Evolutionary conservation across 2,113 vertebrate species (phyloP).

Genomic region (Deroptyus accipitrinus): DNA sequence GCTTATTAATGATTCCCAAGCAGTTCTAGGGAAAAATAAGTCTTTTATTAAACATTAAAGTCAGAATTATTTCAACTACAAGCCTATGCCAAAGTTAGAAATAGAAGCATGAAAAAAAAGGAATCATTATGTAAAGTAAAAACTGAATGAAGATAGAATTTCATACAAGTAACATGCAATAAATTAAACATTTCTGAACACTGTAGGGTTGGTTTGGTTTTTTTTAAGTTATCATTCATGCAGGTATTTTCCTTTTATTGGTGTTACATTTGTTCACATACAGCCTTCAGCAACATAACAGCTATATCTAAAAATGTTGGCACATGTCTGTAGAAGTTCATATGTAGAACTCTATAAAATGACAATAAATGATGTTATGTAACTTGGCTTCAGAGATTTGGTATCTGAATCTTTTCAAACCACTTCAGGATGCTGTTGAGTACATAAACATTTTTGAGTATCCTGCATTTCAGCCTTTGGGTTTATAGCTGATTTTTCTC

Average conservation of each 20-base stretch:
- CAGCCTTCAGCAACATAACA: background rate
- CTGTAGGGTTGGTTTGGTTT: background rate
- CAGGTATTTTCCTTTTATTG: background rate
- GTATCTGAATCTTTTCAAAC: background rate
- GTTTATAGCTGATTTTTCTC: background rate
- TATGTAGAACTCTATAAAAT: background rate
- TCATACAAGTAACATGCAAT: background rate
- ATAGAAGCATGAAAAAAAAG: background rate
- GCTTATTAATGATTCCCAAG: background rate
- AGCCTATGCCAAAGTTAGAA: background rate
- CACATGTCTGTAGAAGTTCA: background rate
- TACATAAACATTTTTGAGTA: background rate
- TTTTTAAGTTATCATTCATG: background rate
- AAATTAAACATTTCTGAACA: background rate
- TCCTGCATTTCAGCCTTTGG: background rate
- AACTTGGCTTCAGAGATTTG: background rate
- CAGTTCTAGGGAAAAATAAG: background rate
- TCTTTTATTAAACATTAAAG: constrained; percentile 23
- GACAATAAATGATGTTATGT: background rate
- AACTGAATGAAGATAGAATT: background rate
- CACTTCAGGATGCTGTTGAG: background rate
- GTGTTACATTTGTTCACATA: background rate
- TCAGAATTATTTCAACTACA: background rate
- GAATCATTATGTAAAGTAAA: background rate
- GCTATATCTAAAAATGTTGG: background rate